Base-by-base conservation (phyloP, 2,113 vertebrate species). In the Petromus typicus region DNA sequence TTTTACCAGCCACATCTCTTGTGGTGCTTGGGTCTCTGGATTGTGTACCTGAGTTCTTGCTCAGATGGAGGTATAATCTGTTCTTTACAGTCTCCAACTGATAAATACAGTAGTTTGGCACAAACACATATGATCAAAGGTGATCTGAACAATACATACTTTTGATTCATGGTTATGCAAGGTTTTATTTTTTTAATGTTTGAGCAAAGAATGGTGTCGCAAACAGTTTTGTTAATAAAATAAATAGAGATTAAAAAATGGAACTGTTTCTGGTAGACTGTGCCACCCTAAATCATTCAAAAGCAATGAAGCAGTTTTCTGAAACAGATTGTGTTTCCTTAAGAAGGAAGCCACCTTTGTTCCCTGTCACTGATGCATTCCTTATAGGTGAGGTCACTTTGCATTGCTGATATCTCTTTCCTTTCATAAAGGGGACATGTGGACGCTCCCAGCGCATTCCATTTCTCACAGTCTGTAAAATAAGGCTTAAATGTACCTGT, bases 341-440 rank as follows among this genome's bases (percentile, higher is more conserved):
- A 82, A 1, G 84, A 95, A 97, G 97, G 97, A 96, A 96, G 95
- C 91, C 94, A 97, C 95, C 97, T 95, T 97, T 97, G 96, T 98
- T 97, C 96, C 73, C 0, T 92, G 96, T 97, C 94, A 75, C 90
- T 54, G 90, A 57, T 25, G 93, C 97, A 97, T 97, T 97, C 97
- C 89, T 96, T 34, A 34, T 56, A 96, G 97, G 95, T 98, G 97
- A 98, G 94, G 91, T 97, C 97, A 97, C 91, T 40, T 87, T 56
- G 69, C 69, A 56, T 51, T 14, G 69, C 95, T 88, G 67, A 30
- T 95, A 83, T 76, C 92, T 75, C 85, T 64, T 81, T 79, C 57
- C 95, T 95, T 95, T 89, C 92, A 89, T 40, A 43, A 94, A 87
- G 86, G 75, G 95, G 76, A 54, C 40, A 57, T 2, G 12, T 37